These are phyloP conservation scores for Agrotis segetum DNA, from an alignment of 2,888 invertebrate genomes.

Conservation along the genomic window DNA sequence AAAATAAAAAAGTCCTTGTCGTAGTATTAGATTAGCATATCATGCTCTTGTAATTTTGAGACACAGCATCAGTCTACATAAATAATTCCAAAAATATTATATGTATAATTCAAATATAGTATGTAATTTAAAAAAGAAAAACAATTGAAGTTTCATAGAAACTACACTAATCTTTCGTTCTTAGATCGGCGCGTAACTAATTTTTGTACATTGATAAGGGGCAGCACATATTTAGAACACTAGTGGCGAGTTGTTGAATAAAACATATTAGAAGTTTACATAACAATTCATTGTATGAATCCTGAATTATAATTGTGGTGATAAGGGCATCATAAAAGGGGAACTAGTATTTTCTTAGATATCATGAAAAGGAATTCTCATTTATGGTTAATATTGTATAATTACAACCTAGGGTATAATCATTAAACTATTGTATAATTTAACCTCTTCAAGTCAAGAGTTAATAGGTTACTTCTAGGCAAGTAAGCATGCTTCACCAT, in stretches of 20 bases:
- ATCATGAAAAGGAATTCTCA: too few relatives aligned
- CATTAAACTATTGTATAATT: too few relatives aligned
- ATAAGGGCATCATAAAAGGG: constrained; percentile 21
- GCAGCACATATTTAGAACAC: constrained; percentile 40
- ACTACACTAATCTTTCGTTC: constrained; percentile 25
- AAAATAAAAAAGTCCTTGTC: too few relatives aligned
- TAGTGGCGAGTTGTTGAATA: constrained; percentile 30
- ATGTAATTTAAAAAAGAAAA: too few relatives aligned
- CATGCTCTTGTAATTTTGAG: neutral
- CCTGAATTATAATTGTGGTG: constrained; percentile 39
- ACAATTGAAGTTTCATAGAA: constrained; percentile 10
- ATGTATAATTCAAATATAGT: neutral
- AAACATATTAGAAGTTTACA: constrained; percentile 56
- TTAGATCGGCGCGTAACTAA: constrained; percentile 40
- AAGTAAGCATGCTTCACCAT: too few relatives aligned
- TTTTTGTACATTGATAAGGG: constrained; percentile 46
- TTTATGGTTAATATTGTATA: too few relatives aligned
- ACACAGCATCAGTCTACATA: too few relatives aligned
- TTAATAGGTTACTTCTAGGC: too few relatives aligned
- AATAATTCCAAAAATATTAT: too few relatives aligned
- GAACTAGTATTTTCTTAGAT: constrained; percentile 1
- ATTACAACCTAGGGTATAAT: too few relatives aligned
- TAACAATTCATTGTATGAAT: constrained; percentile 50
- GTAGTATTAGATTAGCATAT: neutral
- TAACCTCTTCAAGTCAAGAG: too few relatives aligned